These are phyloP conservation scores for Rhagium mordax DNA, from an alignment of 2,888 invertebrate species.

Conservation along the genomic window DNA sequence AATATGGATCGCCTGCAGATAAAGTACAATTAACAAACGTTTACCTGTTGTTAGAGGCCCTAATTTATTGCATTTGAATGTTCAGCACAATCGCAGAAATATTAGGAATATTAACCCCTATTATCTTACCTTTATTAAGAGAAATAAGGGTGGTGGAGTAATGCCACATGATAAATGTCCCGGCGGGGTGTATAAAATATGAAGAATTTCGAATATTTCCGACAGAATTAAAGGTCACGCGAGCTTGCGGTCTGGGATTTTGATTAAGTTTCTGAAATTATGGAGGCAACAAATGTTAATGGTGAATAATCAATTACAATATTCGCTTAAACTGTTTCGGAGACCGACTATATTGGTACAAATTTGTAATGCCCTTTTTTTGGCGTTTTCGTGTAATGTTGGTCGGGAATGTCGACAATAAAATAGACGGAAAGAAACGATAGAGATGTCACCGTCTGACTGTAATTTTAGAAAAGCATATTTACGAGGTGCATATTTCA, in stretches of 20 bases:
- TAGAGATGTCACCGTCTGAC: conserved; percentile 1
- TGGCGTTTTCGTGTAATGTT: neutral
- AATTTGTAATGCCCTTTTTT: conserved; percentile 7
- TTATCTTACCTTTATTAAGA: conserved; percentile 52
- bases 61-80: conserved; percentile 32
- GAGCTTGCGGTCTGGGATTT: conserved; percentile 35
- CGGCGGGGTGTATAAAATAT: conserved; percentile 46
- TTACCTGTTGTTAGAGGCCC: conserved; percentile 41
- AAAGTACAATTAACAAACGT: conserved; percentile 16
- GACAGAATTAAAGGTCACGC: conserved; percentile 39
- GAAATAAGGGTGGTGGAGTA: conserved; percentile 47
- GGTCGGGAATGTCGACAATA: neutral
- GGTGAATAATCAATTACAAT: conserved; percentile 26
- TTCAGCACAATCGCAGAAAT: conserved; percentile 44
- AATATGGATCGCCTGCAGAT: conserved; percentile 28
- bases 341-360: neutral
- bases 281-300: conserved; percentile 28
- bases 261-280: conserved; percentile 40
- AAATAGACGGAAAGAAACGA: conserved; percentile 17
- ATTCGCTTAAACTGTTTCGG: neutral
- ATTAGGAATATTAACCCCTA: conserved; percentile 53
- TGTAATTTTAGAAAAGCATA: conserved; percentile 31
- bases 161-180: conserved; percentile 53
- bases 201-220: conserved; percentile 52
- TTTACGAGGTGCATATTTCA: conserved; percentile 39